Conservation (phyloP, 1,140 invertebrate genomes). For the Mactra quadrangularis region DNA sequence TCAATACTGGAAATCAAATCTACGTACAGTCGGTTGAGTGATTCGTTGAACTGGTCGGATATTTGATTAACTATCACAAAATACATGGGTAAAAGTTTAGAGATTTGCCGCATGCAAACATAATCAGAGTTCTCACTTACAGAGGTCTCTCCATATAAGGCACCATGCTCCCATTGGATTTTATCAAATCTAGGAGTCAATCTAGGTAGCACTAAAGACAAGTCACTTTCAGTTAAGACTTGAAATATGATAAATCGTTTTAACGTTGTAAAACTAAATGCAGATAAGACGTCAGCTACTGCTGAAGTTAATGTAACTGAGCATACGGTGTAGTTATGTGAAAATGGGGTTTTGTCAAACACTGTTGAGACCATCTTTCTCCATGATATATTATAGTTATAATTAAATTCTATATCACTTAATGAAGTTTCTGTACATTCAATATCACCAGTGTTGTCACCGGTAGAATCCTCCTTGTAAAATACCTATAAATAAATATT, state of each 20-base stretch:
- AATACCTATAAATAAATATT: conserved; percentile 52
- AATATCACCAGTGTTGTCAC: too few relatives aligned
- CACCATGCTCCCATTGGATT: conserved; percentile 18
- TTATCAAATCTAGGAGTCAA: conserved; percentile 11
- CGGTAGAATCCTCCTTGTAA: conserved; percentile 28
- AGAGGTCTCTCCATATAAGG: conserved; percentile 1
- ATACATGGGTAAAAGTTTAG: conserved; percentile 37
- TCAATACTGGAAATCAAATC: conserved; percentile 46
- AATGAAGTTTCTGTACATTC: too few relatives aligned
- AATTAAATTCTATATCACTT: conserved; percentile 12
- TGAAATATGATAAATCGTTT: conserved; percentile 43
- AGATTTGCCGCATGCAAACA: not conserved
- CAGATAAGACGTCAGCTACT: conserved; percentile 24
- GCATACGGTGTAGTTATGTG: conserved; percentile 45
- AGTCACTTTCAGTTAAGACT: conserved; percentile 18
- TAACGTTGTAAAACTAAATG: conserved; percentile 26
- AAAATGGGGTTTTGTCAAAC: conserved; percentile 8
- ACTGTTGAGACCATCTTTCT: conserved; percentile 6
- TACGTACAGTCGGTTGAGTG: conserved; percentile 5
- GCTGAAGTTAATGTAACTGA: not conserved
- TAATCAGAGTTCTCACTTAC: not conserved
- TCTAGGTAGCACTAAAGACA: conserved; percentile 6
- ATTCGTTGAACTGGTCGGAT: conserved; percentile 35
- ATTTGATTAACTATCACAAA: conserved; percentile 37
- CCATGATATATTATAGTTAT: conserved; percentile 40